Base-by-base conservation (phyloP, 2,888 invertebrate genomes). In the Galerucella calmariensis region DNA sequence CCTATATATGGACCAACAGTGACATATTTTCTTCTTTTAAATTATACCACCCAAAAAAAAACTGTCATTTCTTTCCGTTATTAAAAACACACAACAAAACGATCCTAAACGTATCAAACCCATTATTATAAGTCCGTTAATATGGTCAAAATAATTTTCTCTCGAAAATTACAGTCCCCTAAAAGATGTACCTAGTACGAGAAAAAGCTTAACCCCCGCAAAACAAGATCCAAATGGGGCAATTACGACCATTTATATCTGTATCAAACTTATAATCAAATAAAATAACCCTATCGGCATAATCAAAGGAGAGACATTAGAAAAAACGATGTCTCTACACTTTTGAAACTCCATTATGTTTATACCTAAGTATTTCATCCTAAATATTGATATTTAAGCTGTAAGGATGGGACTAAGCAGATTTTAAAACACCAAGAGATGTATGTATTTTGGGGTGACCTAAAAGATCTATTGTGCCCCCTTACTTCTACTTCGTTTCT, bases 311-410 rank as follows among this genome's bases (percentile, higher is more conserved):
- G 58, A 75, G 76, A 72, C 71, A 75, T 75, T 72, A 70, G 67
- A 79, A 79, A 80, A 79, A 79, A 72, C 71, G 74, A 70, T 78
- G 81, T 81, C 81, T 80, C 80, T 79, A 76, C 80, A 81, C 81
- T 82, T 82, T 83, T 82, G 82, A 83, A 82, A 83, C 81, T 81
- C 80, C 83, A 83, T 83, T 83, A 83, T 79, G 81, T 77, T 76
- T 80, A 81, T 78, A 70, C 70, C 75, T 59, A 69, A 75, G 76
- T 75, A 67, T 80, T 80, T 79, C 77, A 81, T 82, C 81, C 79
- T 77, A 79, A 75, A 74, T 69, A 75, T 78, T 75, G 75, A 78
- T 79, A 77, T 76, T 78, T 73, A 77, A 77, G 74, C 9, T 35
- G n/a, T 1, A 14, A 35, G 62, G 62, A 35, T 6, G 9, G 62